Base-by-base conservation (phyloP, 1,140 invertebrate species). In the Thaumatotibia leucotreta region DNA sequence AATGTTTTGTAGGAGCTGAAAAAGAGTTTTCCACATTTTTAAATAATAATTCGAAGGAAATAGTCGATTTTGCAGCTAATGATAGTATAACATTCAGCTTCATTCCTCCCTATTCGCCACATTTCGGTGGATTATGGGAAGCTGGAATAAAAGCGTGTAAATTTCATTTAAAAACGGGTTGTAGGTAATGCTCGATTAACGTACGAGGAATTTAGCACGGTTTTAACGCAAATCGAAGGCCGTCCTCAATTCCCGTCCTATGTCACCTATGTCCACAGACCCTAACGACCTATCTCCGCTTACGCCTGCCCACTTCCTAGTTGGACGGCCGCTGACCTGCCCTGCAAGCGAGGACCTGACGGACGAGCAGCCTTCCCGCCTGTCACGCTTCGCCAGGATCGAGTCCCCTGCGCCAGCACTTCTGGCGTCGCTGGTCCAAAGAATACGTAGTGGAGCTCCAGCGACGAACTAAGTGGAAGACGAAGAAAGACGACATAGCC, bases 191-290 rank as follows among this genome's bases (percentile, higher is more conserved):
- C 29, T n/a, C 27, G 24, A 2, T 33, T 70, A 6, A 72, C 66
- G 2, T 69, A 61, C 29, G 70, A 72, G 31, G 67, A 72, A 61
- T 35, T 73, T 8, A 65, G 49, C 50, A 73, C 70, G 17, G 2
- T 73, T 4, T 52, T 75, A 32, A 49, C 58, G 5, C 67, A 70
- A 67, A 67, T 75, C 0, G 73, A 74, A 17, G n/a, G 66, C 67
- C 3, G 54, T 74, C 17, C 62, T 74, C 8, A 65, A 65, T 11
- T 65, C 63, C 23, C 27, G 63, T 10, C 63, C 63, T 17, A 2
- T 65, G 2, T 31, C 39, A 6, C 39, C 63, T 65, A 2, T 65
- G 6, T 65, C 63, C 45, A 14, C 63, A 49, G 33, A 65, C 31
- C 63, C 49, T 0, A 52, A 1, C n/a, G 63, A 65, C 17, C 29